Conservation (phyloP, 2,113 vertebrate genomes). For the Tretioscincus oriximinensis region DNA sequence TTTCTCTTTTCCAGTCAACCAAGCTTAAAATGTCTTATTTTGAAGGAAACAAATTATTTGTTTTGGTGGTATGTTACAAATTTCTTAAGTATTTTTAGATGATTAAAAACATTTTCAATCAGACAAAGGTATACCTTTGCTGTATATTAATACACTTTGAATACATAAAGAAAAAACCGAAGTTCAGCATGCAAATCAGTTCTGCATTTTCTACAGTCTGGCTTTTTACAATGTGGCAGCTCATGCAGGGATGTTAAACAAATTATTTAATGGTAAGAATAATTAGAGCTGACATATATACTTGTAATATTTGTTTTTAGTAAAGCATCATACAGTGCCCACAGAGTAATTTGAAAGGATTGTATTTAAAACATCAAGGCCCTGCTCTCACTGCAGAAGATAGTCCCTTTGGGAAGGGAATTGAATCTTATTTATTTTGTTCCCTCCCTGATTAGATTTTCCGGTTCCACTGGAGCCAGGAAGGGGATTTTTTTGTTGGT, state of each 20-base stretch:
- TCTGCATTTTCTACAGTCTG: background rate
- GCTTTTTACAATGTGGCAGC: conserved; percentile 38
- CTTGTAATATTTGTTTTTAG: conserved; percentile 17
- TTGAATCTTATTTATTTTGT: background rate
- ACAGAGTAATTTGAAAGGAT: background rate
- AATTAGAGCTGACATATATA: conserved; percentile 16
- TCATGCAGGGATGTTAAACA: conserved; percentile 17
- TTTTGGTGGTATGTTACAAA: conserved; percentile 54
- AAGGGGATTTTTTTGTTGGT: no score
- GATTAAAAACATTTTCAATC: conserved; percentile 63
- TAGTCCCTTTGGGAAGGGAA: no score
- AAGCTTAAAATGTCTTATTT: conserved; percentile 27
- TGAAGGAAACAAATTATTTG: conserved; percentile 39
- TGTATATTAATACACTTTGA: conserved; percentile 54
- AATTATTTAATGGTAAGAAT: background rate
- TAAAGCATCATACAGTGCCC: conserved; percentile 17
- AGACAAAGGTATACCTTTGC: conserved; percentile 56
- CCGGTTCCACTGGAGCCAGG: no score
- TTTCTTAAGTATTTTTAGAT: conserved; percentile 57
- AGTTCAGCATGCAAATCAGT: conserved; percentile 48
- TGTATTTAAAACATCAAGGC: conserved; percentile 29
- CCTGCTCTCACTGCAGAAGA: background rate
- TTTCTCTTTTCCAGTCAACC: background rate
- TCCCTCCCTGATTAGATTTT: no score
- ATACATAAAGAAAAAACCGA: conserved; percentile 36